Conservation (phyloP, 2,888 invertebrate species). For the Eumerus sabulonum region DNA sequence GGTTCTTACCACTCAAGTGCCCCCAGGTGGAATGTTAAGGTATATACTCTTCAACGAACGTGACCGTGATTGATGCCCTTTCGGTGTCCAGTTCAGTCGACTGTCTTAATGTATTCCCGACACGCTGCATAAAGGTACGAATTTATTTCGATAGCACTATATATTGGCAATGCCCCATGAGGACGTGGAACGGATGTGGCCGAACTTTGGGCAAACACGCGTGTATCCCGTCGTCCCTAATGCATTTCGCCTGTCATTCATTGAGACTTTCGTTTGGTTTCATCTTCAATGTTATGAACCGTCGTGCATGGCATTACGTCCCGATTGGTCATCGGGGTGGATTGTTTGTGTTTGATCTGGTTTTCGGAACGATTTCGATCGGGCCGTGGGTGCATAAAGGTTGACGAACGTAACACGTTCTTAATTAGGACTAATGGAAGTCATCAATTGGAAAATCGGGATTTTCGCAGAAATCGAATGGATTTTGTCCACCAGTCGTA, state of each 20-base stretch:
- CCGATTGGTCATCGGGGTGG: slow-evolving; percentile 9
- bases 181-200: slow-evolving; percentile 13
- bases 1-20: too few species aligned
- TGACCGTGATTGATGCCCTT: slow-evolving; percentile 59
- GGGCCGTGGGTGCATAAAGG: neutral
- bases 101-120: slow-evolving; percentile 47
- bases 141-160: slow-evolving; percentile 9
- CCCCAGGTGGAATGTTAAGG: slow-evolving; percentile 1
- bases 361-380: neutral
- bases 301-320: slow-evolving; percentile 29
- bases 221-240: slow-evolving; percentile 1
- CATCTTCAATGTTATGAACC: slow-evolving; percentile 3
- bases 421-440: slow-evolving; percentile 2
- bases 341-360: slow-evolving; percentile 3
- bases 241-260: slow-evolving; percentile 48
- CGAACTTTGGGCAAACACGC: neutral
- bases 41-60: slow-evolving; percentile 41
- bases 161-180: slow-evolving; percentile 14
- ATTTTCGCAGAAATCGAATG: neutral
- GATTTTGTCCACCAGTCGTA: neutral
- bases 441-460: neutral
- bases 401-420: slow-evolving; percentile 1
- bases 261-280: slow-evolving; percentile 3
- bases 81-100: slow-evolving; percentile 26
- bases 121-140: slow-evolving; percentile 50